Evolutionary conservation across 2,113 vertebrate genomes (phyloP).

Genomic region (Eleginops maclovinus): DNA sequence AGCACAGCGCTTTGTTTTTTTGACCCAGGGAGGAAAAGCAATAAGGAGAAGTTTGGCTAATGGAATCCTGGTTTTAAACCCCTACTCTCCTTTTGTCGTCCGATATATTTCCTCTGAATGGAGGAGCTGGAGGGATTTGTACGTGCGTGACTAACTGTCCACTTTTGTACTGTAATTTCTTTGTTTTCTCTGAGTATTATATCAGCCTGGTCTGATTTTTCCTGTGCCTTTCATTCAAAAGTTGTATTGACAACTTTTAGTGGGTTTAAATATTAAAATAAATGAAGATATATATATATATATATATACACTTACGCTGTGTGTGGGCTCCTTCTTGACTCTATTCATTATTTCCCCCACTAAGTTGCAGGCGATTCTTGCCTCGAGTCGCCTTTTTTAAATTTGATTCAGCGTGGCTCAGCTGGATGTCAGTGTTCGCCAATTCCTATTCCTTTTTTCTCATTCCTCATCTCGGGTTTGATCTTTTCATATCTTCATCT

Average conservation of each 20-base stretch:
- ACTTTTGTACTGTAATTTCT: conserved; percentile 94
- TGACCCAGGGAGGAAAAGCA: conserved; percentile 84
- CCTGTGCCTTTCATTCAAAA: conserved; percentile 97
- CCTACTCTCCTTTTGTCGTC: conserved; percentile 76
- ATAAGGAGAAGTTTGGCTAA: conserved; percentile 89
- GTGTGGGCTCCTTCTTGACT: conserved; percentile 73
- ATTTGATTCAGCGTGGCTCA: conserved; percentile 56
- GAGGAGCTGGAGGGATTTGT: conserved; percentile 86
- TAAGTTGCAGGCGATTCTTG: conserved; percentile 31
- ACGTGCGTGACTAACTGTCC: conserved; percentile 93
- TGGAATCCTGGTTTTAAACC: conserved; percentile 76
- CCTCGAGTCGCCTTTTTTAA: conserved; percentile 38
- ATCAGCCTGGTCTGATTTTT: conserved; percentile 97
- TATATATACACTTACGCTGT: conserved; percentile 60
- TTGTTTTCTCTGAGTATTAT: conserved; percentile 87
- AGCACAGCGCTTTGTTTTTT: conserved; percentile 33
- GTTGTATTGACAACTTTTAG: conserved; percentile 98
- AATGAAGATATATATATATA: conserved; percentile 82
- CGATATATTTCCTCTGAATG: conserved; percentile 80
- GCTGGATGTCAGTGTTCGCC: conserved; percentile 65
- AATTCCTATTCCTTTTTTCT: conserved; percentile 47
- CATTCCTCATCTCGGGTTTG: conserved; percentile 52
- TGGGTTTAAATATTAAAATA: conserved; percentile 96
- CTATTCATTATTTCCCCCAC: conserved; percentile 19
- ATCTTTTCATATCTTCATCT: conserved; percentile 66